Evolutionary conservation across 2,797 vertebrate genomes (phyloP), one percentile per base, ranked within the genome.

Genomic region (Psittacula derbiana): DNA sequence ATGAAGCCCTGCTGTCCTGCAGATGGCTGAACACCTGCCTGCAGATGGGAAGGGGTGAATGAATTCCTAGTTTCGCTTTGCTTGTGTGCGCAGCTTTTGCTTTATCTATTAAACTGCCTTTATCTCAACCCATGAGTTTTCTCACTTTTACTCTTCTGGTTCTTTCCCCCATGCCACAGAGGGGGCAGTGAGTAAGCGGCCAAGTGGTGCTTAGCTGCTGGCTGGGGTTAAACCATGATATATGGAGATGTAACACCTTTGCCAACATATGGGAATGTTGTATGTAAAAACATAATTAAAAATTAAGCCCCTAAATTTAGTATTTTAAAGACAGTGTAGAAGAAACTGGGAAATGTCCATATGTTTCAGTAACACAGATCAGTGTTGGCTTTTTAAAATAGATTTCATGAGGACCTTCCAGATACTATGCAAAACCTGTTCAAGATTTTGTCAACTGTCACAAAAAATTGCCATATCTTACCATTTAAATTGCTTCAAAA

Each of bases 401-500:
- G 76, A 91, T 79, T 92, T 81, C 2, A 3, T 38, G 21, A 88
- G 31, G 33, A 91, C 53, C 33, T 92, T 87, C 69, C 78, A 85
- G 58, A 79, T 11, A 55, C 55, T 41, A 49, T 11, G 17, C 65
- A 92, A 90, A 93, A 79, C 41, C 87, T 88, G 70, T 67, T 92
- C 49, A 88, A 92, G 88, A 44, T 69, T 86, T 74, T 71, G 70
- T 86, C 67, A 86, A 70, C 53, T 53, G 12, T 86, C 75, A 93
- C 0, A 0, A 94, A 92, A 95, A 69, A 17, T 61, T n/a, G 44
- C 81, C 65, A 72, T 88, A 89, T 94, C 98, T 98, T 97, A 99
- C 99, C 99, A 99, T 96, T 97, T 99, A 96, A 99, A 99, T 85
- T 99, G 99, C 98, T 99, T 99, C 83, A 99, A 98, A 97, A 99